Conservation (phyloP, 2,797 vertebrate species). For the Heteromormyrus szaboi region DNA sequence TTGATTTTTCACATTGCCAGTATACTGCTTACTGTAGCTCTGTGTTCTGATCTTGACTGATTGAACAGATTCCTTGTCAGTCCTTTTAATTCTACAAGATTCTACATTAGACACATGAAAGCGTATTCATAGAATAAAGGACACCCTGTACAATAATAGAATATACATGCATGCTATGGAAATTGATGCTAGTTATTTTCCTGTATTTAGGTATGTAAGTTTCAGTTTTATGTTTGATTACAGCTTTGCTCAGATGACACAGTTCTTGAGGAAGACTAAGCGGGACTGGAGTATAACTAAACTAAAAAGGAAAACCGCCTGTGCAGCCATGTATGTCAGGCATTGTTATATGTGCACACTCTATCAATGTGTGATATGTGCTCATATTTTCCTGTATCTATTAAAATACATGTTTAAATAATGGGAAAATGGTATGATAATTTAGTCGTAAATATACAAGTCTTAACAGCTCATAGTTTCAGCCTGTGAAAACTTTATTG, state of each 20-base stretch:
- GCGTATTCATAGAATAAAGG: background rate
- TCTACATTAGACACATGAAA: background rate
- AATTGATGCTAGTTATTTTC: background rate
- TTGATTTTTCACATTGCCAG: background rate
- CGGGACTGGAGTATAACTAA: background rate
- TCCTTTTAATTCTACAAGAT: background rate
- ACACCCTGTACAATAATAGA: background rate
- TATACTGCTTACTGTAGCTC: background rate
- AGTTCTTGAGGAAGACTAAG: background rate
- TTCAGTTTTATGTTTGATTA: background rate
- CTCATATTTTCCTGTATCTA: background rate
- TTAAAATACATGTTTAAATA: background rate
- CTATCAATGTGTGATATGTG: background rate
- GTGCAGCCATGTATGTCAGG: background rate
- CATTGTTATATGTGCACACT: background rate
- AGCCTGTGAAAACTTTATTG: background rate
- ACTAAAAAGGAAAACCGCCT: background rate
- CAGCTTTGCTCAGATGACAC: background rate
- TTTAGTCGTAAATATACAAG: background rate
- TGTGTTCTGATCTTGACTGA: background rate
- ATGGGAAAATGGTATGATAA: background rate
- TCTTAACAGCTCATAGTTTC: background rate
- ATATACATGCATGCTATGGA: background rate
- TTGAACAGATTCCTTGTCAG: background rate
- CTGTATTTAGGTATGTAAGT: background rate